Percentiles rank a stretch among this genome's conserved stretches.
Conservation (phyloP, 2,797 vertebrate genomes). For the Tokudaia tokunoshimensis region DNA sequence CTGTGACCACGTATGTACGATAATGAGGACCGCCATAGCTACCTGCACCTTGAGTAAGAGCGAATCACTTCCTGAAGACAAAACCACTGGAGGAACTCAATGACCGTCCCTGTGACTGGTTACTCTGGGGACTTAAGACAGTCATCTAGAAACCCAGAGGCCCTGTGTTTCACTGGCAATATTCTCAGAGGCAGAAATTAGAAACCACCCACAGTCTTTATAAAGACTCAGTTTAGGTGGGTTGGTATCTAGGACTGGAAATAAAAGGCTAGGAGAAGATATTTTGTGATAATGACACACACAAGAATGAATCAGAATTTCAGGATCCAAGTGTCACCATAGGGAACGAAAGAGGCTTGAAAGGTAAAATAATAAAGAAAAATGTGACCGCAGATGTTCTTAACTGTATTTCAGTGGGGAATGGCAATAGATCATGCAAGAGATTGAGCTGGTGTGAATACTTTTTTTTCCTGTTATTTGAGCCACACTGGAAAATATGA, state of each 20-base stretch:
- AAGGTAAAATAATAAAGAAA: slow-evolving; percentile 26
- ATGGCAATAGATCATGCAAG: slow-evolving; percentile 9
- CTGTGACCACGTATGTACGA: not conserved
- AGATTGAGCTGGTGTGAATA: not conserved
- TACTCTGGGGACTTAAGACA: not conserved
- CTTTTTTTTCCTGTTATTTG: slow-evolving; percentile 19
- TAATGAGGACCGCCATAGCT: not conserved
- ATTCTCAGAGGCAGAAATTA: slow-evolving; percentile 52
- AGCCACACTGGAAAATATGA: not conserved
- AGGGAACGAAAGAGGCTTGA: not conserved
- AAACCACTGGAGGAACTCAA: not conserved
- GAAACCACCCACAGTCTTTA: not conserved
- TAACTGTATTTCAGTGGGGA: not conserved
- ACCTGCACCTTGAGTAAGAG: not conserved
- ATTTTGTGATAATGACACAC: not conserved
- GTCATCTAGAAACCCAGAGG: not conserved
- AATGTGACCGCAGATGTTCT: not conserved
- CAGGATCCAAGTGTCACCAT: not conserved
- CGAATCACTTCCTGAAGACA: slow-evolving; percentile 5
- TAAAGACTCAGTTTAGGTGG: slow-evolving; percentile 43
- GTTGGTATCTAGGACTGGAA: slow-evolving; percentile 15
- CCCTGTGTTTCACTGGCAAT: not conserved
- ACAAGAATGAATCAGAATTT: slow-evolving; percentile 35
- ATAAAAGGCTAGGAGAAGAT: slow-evolving; percentile 38
- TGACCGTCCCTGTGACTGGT: not conserved